phyloP scores from a whole-genome alignment of 2,797 vertebrate genomes.

The Argya squamiceps region DNA sequence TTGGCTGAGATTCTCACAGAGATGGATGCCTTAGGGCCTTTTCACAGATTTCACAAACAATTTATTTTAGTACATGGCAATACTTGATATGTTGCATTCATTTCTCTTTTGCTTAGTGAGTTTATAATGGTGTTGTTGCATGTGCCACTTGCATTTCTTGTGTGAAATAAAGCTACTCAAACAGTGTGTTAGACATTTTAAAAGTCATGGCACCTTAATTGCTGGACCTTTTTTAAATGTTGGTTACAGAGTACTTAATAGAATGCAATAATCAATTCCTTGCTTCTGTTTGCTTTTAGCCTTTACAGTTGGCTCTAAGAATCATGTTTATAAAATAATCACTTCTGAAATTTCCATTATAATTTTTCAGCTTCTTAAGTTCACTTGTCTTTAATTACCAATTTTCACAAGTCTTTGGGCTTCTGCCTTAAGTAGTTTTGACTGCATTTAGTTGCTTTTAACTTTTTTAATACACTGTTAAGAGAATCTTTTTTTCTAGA shows the following conservation, averaged over 20 bases:
- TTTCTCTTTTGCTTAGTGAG: not conserved
- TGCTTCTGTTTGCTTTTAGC: not conserved
- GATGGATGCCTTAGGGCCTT: not conserved
- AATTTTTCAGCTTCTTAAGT: not conserved
- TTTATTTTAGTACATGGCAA: not conserved
- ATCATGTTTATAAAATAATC: not conserved
- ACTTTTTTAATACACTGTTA: not conserved
- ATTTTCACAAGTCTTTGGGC: not conserved
- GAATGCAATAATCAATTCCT: not conserved
- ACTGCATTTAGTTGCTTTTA: not conserved
- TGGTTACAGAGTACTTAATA: not conserved
- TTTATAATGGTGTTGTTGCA: not conserved
- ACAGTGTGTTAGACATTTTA: not conserved
- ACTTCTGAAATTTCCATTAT: not conserved
- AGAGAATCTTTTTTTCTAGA: not conserved
- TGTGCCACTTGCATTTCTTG: not conserved
- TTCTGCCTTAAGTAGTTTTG: not conserved
- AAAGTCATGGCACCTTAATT: not conserved
- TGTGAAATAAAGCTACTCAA: not conserved
- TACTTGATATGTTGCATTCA: not conserved
- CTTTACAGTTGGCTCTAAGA: not conserved
- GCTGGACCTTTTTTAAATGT: rapidly evolving
- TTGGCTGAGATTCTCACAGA: not conserved
- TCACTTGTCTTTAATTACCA: not conserved
- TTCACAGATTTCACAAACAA: not conserved